These are phyloP conservation scores for Falco novaeseelandiae DNA, from an alignment of 2,797 vertebrate species.

Conservation along the genomic window DNA sequence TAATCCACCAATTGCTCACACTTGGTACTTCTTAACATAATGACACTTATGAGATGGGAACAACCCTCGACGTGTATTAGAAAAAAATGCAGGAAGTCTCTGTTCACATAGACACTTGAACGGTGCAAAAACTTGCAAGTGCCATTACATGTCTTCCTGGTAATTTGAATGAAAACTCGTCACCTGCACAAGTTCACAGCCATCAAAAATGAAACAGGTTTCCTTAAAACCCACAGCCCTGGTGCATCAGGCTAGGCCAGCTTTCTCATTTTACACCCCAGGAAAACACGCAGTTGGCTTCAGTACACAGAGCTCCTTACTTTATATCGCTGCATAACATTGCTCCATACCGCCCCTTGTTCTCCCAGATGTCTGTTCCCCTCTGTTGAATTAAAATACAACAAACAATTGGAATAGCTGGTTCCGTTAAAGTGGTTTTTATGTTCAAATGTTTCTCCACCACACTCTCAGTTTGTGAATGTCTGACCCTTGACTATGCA, in stretches of 20 bases:
- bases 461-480: background rate
- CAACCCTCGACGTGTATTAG: background rate
- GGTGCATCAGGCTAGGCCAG: background rate
- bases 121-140: background rate
- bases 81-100: background rate
- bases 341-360: fast-evolving
- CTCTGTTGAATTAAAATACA: background rate
- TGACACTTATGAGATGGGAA: fast-evolving
- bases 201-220: fast-evolving
- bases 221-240: background rate
- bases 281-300: background rate
- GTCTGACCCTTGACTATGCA: background rate
- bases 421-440: background rate
- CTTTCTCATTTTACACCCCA: background rate
- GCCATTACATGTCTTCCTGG: background rate
- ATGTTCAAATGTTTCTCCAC: fast-evolving
- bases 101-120: background rate
- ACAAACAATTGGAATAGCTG: background rate
- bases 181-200: background rate
- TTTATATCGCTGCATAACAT: fast-evolving
- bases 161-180: background rate
- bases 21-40: background rate
- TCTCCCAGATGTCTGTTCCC: background rate
- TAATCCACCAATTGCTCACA: fast-evolving
- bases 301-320: fast-evolving